Conservation (phyloP, 2,797 vertebrate genomes). For the Anomalospiza imberbis region DNA sequence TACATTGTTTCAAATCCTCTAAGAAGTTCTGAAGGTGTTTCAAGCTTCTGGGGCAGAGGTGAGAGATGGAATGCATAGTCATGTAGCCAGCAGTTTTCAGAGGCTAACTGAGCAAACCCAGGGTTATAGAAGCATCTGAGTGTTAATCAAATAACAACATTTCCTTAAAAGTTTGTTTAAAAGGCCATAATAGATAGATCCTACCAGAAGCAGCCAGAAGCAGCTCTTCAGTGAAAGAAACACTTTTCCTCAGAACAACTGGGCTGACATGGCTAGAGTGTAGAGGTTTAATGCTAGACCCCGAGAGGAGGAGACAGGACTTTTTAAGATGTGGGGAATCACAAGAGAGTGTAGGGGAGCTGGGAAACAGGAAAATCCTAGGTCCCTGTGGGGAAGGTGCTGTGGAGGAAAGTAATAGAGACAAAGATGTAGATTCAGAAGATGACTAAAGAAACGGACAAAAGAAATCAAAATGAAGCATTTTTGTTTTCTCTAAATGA, state of each 20-base stretch:
- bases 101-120: constrained; percentile 19
- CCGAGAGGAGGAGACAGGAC: constrained; percentile 80
- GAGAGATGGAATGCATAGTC: constrained; percentile 7
- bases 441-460: constrained; percentile 65
- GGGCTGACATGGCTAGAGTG: constrained; percentile 85
- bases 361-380: constrained; percentile 90
- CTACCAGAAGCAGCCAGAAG: constrained; percentile 95
- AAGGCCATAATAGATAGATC: constrained; percentile 80
- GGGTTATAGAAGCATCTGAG: constrained; percentile 28
- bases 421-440: constrained; percentile 78
- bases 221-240: constrained; percentile 97
- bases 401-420: constrained; percentile 80
- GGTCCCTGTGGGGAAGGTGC: constrained; percentile 80
- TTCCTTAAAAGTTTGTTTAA: constrained; percentile 26
- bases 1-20: background rate
- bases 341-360: constrained; percentile 86
- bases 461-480: constrained; percentile 71
- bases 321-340: constrained; percentile 84
- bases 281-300: constrained; percentile 79
- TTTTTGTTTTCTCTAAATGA: constrained; percentile 36
- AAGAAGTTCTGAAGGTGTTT: background rate
- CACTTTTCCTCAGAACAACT: constrained; percentile 92
- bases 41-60: constrained; percentile 5
- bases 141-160: constrained; percentile 29
- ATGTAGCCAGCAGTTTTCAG: constrained; percentile 64